A percentile compares a stretch with the other conserved stretches of the same genome.
These are phyloP conservation scores for Halictus quadricinctus DNA, from an alignment of 2,888 invertebrate species.

Conservation along the genomic window DNA sequence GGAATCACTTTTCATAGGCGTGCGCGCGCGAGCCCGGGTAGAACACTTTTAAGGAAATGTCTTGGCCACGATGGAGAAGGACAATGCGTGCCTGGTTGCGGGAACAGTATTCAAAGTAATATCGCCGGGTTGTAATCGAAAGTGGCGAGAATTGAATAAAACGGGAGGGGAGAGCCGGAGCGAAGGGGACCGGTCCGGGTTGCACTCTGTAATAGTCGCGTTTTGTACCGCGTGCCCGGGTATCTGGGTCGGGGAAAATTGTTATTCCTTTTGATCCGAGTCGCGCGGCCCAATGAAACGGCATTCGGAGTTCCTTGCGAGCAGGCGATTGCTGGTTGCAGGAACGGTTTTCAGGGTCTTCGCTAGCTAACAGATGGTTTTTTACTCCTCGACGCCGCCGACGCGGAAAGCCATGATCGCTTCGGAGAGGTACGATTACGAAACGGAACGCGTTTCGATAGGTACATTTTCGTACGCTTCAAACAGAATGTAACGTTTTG, in stretches of 20 bases:
- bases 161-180: conserved; percentile 11
- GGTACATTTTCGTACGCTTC: neutral
- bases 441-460: neutral
- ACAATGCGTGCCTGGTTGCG: conserved; percentile 32
- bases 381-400: neutral
- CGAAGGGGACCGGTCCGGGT: conserved; percentile 9
- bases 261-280: conserved; percentile 59
- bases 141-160: conserved; percentile 63
- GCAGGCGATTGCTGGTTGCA: conserved; percentile 25
- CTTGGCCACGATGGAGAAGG: conserved; percentile 34
- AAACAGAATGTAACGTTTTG: neutral
- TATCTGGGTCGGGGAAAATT: conserved; percentile 63
- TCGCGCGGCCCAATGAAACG: conserved; percentile 32
- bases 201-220: conserved; percentile 46
- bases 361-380: neutral
- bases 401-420: neutral
- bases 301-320: conserved; percentile 15
- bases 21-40: neutral
- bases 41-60: conserved; percentile 63
- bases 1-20: conserved; percentile 36
- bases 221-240: neutral
- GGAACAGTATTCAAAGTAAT: conserved; percentile 50
- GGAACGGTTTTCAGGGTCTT: conserved; percentile 20
- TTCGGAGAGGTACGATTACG: neutral
- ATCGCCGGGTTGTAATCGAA: conserved; percentile 28